Conservation (phyloP, 2,888 invertebrate species). For the Eristalis arbustorum region DNA sequence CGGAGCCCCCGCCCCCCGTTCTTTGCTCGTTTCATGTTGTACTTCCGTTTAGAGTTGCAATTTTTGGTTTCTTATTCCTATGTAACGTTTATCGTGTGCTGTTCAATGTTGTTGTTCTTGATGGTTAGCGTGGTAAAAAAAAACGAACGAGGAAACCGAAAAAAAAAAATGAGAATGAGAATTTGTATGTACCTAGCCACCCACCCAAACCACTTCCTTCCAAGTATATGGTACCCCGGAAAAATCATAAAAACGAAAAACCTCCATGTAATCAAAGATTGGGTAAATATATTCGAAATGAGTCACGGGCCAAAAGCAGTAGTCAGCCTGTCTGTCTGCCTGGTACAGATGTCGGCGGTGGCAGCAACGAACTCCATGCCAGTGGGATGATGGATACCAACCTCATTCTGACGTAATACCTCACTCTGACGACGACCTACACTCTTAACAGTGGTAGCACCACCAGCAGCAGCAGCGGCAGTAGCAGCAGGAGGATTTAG, state of each 20-base stretch:
- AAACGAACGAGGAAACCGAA: not conserved
- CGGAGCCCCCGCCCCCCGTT: not conserved
- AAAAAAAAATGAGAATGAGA: not conserved
- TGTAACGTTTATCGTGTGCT: conserved; percentile 9
- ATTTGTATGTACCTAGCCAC: not conserved
- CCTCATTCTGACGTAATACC: conserved; percentile 63
- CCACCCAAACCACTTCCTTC: not conserved
- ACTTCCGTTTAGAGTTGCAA: conserved; percentile 26
- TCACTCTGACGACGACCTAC: conserved; percentile 48
- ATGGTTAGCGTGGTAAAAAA: not conserved
- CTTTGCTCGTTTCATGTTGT: conserved; percentile 26
- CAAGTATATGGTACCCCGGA: not conserved
- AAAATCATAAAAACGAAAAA: not conserved
- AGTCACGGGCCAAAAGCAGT: not conserved
- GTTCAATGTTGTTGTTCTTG: conserved; percentile 40
- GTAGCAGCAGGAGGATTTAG: not conserved
- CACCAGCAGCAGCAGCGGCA: not conserved
- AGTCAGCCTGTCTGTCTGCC: conserved; percentile 29
- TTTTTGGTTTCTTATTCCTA: conserved; percentile 16
- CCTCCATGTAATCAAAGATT: not conserved
- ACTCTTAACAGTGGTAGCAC: not conserved
- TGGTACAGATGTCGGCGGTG: conserved; percentile 24
- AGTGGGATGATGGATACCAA: conserved; percentile 3
- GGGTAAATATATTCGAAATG: not conserved
- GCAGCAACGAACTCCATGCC: not conserved